Conservation (phyloP, 2,888 invertebrate genomes). For the Clistopyga incitator region DNA sequence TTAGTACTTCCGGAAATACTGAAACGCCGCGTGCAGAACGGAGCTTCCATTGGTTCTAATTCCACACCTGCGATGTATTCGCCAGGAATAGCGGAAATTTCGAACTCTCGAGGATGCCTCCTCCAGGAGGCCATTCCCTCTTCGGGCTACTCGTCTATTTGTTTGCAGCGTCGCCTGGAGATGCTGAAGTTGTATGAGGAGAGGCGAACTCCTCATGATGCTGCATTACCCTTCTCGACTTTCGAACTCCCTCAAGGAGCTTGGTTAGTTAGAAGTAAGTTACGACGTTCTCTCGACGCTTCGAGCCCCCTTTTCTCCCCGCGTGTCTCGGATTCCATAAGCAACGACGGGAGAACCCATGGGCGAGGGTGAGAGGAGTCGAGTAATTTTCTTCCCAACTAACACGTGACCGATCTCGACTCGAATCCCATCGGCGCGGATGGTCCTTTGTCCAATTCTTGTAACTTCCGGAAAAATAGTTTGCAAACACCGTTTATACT, state of each 20-base stretch:
- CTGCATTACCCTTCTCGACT: constrained; percentile 16
- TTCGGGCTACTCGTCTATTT: constrained; percentile 18
- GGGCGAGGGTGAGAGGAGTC: no score
- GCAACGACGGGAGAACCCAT: neutral
- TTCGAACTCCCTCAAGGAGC: constrained; percentile 37
- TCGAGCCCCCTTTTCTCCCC: neutral
- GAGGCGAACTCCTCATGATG: constrained; percentile 17
- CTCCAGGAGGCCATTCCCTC: constrained; percentile 3
- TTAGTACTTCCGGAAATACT: constrained; percentile 10
- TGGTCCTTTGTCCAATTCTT: no score
- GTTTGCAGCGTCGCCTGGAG: constrained; percentile 11
- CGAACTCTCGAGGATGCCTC: neutral
- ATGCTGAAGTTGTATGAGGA: neutral
- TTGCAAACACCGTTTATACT: no score
- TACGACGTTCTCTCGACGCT: constrained; percentile 12
- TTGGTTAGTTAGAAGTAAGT: constrained; percentile 24
- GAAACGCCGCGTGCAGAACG: neutral
- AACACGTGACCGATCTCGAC: no score
- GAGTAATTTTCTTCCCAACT: no score
- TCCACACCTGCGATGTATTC: neutral
- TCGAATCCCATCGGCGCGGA: no score
- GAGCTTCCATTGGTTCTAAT: neutral
- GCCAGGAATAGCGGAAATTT: constrained; percentile 6
- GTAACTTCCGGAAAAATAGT: no score
- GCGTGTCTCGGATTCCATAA: constrained; percentile 16